A percentile compares a stretch with the other conserved stretches of the same genome.
phyloP scores from a whole-genome alignment of 2,888 invertebrate genomes.

The Orgyia antiqua region DNA sequence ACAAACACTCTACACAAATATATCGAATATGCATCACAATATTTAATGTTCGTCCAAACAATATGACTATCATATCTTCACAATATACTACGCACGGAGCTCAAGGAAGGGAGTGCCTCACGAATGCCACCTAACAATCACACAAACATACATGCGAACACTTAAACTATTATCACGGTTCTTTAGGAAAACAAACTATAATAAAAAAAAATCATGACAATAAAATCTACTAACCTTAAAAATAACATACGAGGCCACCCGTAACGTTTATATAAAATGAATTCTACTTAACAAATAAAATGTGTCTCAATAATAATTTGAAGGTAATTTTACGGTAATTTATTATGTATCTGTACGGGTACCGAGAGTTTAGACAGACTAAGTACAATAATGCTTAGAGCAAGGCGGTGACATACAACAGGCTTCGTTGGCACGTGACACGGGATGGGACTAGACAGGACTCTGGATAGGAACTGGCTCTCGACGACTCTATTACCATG shows the following conservation, averaged over 20 bases:
- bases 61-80: constrained; percentile 43
- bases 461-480: constrained; percentile 58
- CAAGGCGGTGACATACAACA: constrained; percentile 26
- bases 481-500: neutral
- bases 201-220: constrained; percentile 54
- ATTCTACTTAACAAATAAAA: constrained; percentile 65
- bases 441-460: constrained; percentile 72
- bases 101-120: constrained; percentile 70
- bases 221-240: constrained; percentile 74
- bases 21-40: constrained; percentile 59
- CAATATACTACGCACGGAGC: constrained; percentile 49
- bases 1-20: constrained; percentile 45
- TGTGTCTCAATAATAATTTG: constrained; percentile 44
- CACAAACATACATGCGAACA: constrained; percentile 55
- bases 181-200: constrained; percentile 65
- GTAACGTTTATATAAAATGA: constrained; percentile 53
- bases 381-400: constrained; percentile 12
- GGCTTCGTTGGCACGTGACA: constrained; percentile 72
- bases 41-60: constrained; percentile 49
- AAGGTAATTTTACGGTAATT: constrained; percentile 37
- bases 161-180: constrained; percentile 78
- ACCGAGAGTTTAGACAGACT: constrained; percentile 34
- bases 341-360: constrained; percentile 38
- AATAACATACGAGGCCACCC: constrained; percentile 68
- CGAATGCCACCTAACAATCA: constrained; percentile 62